Evolutionary conservation across 2,797 vertebrate species (phyloP), one percentile per base, ranked within the genome.

Genomic region (Paratrypauchen microcephalus): DNA sequence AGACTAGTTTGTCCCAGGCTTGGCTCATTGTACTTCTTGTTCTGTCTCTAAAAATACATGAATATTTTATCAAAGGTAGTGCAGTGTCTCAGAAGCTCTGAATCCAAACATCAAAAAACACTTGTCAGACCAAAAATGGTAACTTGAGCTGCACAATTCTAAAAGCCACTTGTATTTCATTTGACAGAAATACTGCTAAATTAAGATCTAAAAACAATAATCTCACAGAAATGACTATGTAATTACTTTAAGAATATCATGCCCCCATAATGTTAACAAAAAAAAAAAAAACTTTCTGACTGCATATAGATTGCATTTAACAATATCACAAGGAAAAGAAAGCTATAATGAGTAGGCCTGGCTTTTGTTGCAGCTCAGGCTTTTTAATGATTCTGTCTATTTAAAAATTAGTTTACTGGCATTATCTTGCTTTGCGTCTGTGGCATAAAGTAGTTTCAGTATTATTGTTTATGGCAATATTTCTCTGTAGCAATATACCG

Each of bases 91-190:
- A 78, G 18, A 26, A 63, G 36, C 54, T 63, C 26, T 0, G 54
- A 68, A 77, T 76, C 74, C 72, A 84, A 76, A 78, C 77, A 81
- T 64, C 76, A 73, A 86, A 76, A 81, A 74, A 81, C 61, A 48
- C 52, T 68, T 21, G 39, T 72, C 66, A 79, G 64, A 71, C 52
- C 73, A 75, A 12, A 75, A 83, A 78, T 58, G 69, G 30, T 4
- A 65, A 61, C 68, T 32, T 66, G 75, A 71, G 67, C 26, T 61
- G 23, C 39, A 47, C 41, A 19, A 63, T 26, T 26, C 12, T 45
- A 45, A 24, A 18, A 63, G 39, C 39, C 41, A 47, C 19, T 47
- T 16, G 21, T 26, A 18, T 16, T 62, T 62, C 8, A 30, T 39
- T 32, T 47, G 41, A 23, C 8, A 39, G 2, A 23, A 57, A 15